Conservation (phyloP, 2,888 invertebrate genomes). For the Colostygia pectinataria region DNA sequence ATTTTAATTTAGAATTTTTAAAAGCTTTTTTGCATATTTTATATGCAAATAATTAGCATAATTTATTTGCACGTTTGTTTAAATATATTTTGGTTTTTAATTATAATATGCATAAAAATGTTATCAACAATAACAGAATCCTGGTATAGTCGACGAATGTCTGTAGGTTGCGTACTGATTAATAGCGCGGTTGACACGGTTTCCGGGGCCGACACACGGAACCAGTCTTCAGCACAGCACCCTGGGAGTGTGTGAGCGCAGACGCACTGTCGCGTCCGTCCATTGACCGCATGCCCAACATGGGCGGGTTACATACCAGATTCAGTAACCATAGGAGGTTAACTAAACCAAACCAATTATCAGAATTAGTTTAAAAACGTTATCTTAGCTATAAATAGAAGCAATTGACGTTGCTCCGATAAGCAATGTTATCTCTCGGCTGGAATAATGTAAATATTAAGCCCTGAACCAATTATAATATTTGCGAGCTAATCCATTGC, state of each 20-base stretch:
- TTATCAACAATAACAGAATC: background rate
- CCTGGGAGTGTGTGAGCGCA: conserved; percentile 40
- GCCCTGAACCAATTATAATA: conserved; percentile 1
- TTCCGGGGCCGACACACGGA: conserved; percentile 52
- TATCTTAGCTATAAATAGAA: conserved; percentile 33
- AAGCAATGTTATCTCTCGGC: conserved; percentile 25
- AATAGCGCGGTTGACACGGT: conserved; percentile 48
- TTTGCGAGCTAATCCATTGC: too few species aligned
- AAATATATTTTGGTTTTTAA: too few species aligned
- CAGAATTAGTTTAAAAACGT: conserved; percentile 21
- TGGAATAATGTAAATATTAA: conserved; percentile 22
- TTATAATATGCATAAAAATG: too few species aligned
- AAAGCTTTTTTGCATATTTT: conserved; percentile 1
- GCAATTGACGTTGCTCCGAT: conserved; percentile 30
- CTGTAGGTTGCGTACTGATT: conserved; percentile 36
- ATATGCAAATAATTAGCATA: background rate
- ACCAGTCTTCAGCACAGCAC: conserved; percentile 43
- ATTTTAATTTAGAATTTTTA: conserved; percentile 3
- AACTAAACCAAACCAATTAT: conserved; percentile 13
- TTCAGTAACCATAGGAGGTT: conserved; percentile 29
- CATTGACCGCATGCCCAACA: conserved; percentile 49
- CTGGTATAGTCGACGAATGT: conserved; percentile 4
- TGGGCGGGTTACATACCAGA: conserved; percentile 45
- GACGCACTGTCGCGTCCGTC: conserved; percentile 51
- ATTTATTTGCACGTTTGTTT: too few species aligned